Evolutionary conservation across 2,888 invertebrate genomes (phyloP).

Genomic region (Scaptomyza reducta): DNA sequence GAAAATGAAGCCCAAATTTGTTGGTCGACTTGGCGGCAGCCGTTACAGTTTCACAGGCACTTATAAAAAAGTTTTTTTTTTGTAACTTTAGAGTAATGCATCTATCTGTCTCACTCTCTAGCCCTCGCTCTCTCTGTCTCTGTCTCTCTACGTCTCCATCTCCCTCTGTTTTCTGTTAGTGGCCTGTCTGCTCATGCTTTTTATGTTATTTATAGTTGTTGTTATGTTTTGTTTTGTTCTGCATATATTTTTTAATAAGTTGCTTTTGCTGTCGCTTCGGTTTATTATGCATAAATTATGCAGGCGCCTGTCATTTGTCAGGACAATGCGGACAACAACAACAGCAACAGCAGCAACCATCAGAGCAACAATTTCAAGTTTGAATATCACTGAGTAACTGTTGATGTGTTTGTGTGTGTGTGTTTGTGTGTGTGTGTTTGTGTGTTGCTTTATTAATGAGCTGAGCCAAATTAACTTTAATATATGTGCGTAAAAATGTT

Average conservation of each 20-base stretch:
- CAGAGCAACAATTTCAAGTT: constrained; percentile 46
- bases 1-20: constrained; percentile 74
- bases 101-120: neutral
- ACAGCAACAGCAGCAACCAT: constrained; percentile 29
- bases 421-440: constrained; percentile 5
- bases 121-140: neutral
- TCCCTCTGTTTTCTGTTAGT: neutral
- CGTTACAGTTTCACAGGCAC: constrained; percentile 66
- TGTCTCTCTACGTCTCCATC: neutral
- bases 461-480: constrained; percentile 76
- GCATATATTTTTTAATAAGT: constrained; percentile 71
- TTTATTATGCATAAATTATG: constrained; percentile 77
- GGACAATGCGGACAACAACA: constrained; percentile 28
- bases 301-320: constrained; percentile 40
- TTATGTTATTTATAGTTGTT: constrained; percentile 68
- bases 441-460: constrained; percentile 72
- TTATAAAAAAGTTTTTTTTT: constrained; percentile 54
- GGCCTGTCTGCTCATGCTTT: constrained; percentile 5
- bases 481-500: constrained; percentile 48
- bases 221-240: constrained; percentile 65
- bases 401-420: constrained; percentile 7
- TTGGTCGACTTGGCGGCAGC: constrained; percentile 40
- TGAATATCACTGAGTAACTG: constrained; percentile 32
- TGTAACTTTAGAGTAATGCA: constrained; percentile 15
- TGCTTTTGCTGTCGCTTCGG: constrained; percentile 65